Base-by-base conservation (phyloP, 92 coral and sea anemone genomes). In the Porites rus region DNA sequence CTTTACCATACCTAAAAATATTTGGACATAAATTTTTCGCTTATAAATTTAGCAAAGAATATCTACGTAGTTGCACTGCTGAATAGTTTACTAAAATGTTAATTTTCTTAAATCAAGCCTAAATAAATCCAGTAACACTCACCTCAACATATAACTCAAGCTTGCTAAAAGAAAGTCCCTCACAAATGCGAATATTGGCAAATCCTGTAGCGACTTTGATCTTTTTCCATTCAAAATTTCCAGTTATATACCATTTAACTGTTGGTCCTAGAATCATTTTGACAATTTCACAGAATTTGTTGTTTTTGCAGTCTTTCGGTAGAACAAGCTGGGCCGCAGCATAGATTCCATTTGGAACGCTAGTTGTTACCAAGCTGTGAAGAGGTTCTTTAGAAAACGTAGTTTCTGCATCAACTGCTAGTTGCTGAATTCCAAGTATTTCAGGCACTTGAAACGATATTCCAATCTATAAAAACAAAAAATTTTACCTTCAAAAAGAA, bases 231-330 rank as follows among this genome's bases (percentile, higher is more conserved):
- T 97, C 88, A 72, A 97, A 91, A 71, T 85, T 72, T 51, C 99
- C 99, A 61, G 89, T 93, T 64, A 97, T 92, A 75, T 92, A 94
- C 74, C 88, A 93, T 62, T 79, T 93, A 0, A 81, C 92, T 69
- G 95, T 94, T 24, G 99, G 99, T 0, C 99, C 99, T 4, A 95
- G 80, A 59, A 97, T 96, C 87, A 93, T 87, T 84, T 97, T 97
- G 17, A 84, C 64, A 65, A 96, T 91, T 68, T 94, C 96, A 72
- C 99, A 97, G 85, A 97, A 93, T 67, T 93, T 94, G 80, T 93
- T 92, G 22, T 94, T 92, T 50, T 87, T 89, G 80, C 99, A 97
- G 65, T 97, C 99, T 66, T 95, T 97, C 4, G 99, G 99, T 1
- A 97, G 90, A 12, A 89, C 85, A 0, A 97, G 86, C 43, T 93